Base-by-base conservation (phyloP, 37 sponge, comb jelly and placozoan species). In the Mnemiopsis leidyi region DNA sequence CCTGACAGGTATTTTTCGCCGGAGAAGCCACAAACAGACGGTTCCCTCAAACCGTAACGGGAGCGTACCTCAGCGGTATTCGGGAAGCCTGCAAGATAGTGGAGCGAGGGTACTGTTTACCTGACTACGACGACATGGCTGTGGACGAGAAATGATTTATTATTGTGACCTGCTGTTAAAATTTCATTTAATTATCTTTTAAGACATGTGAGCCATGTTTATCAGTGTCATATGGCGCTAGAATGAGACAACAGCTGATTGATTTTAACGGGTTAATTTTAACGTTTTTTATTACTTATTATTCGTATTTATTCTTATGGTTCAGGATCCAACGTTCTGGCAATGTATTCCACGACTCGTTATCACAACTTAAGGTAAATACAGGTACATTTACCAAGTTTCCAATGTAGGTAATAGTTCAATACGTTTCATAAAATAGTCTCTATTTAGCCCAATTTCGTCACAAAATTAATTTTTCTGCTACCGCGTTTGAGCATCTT, bases 11-110 rank as follows among this genome's bases (percentile, higher is more conserved):
- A 32, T 94, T 93, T 93, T 97, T 97, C 95, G 97, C 97, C 93
- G 97, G 97, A 69, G 97, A 97, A 95, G 97, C 96, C 18, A 97
- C 97, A 61, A 96, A 97, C 93, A 67, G 95, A 20, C 94, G 93
- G 39, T 94, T 95, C 93, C 97, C 97, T 5, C 97, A 97, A 88
- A 97, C 96, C 32, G 97, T 97, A 25, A 95, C 97, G 25, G 97
- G 97, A 21, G 97, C 97, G 36, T 97, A 96, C 76, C 90, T 97
- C 23, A 96, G 96, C 93, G 97, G 97, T 38, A 38, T 97, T 20
- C 93, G 97, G 29, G 96, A 97, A 76, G 96, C 97, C 5, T 93
- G 95, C 38, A 97, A 97, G 83, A 97, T 97, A 68, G 95, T 97
- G 35, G 92, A 83, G 90, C 39, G 90, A 3, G 90, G 90, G 61